phyloP scores from a whole-genome alignment of 2,113 vertebrate genomes.

The Strix aluco region DNA sequence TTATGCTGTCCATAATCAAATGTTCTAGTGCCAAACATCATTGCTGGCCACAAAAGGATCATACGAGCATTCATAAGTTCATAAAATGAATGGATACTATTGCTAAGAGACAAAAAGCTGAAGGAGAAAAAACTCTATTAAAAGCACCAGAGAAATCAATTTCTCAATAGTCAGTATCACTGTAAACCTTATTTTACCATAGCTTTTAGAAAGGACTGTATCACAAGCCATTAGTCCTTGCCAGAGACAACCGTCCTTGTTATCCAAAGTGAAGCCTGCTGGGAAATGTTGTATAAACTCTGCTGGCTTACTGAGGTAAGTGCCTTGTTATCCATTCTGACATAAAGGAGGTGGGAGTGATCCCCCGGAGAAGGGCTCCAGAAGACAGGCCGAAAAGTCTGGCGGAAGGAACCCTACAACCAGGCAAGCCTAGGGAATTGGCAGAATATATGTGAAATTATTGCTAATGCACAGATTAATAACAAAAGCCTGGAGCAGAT shows the following conservation, averaged over 20 bases:
- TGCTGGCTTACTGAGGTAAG: slow-evolving; percentile 27
- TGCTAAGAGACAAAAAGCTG: not conserved
- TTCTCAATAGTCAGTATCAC: not conserved
- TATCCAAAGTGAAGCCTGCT: not conserved
- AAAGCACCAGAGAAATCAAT: not conserved
- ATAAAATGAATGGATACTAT: not conserved
- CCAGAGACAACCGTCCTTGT: not conserved
- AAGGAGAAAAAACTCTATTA: not conserved
- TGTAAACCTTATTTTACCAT: not conserved
- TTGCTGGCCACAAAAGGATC: not conserved
- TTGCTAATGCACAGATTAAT: not conserved
- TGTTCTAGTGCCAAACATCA: not conserved
- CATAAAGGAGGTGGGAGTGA: slow-evolving; percentile 31
- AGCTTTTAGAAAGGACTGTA: not conserved
- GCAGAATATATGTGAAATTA: not conserved
- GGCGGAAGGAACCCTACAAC: not conserved
- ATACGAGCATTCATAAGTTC: not conserved
- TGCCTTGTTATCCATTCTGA: slow-evolving; percentile 33
- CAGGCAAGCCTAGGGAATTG: not conserved
- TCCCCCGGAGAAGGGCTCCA: not conserved
- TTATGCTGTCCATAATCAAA: not conserved
- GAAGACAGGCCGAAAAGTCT: slow-evolving; percentile 10
- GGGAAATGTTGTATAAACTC: not conserved
- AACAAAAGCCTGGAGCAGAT: not conserved
- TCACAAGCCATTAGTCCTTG: not conserved